Base-by-base conservation (phyloP, 2,888 invertebrate genomes). In the Apamea sordens region DNA sequence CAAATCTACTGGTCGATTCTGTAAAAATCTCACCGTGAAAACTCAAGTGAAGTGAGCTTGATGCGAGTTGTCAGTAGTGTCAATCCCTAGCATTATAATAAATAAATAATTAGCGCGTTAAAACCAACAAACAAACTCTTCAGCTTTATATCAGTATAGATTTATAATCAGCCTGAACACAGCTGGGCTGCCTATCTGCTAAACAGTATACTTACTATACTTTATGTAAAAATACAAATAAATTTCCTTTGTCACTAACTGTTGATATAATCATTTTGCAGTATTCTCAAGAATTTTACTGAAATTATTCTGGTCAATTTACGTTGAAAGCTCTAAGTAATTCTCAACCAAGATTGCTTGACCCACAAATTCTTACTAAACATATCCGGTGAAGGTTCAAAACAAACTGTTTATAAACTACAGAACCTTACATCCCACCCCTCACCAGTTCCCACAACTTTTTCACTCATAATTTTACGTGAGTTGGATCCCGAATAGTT, bases 381-480 rank as follows among this genome's bases (percentile, higher is more conserved):
- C 0, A 2, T 21, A 10, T 15, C 10, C 10, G n/a, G 2, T 21
- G 18, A 28, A 1, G 3, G 32, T 32, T 32, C 8, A 28, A 78
- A 5, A 13, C 4, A 21, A 7, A 13, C 41, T 50, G 41, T 64
- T 41, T 21, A n/a, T 10, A 15, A 56, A 32, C 41, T 53, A 75
- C 82, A 44, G 72, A 86, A 86, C 68, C 72, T 13, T 11, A 44
- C 47, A 41, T 8, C 36, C 18, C 36, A 28, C 67, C 50, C 36
- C 36, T 72, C 67, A 63, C 70, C 50, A 65, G 44, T 56, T n/a
- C 44, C 24, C 36, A 64, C 44, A 84, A 86, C 76, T 50, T 76
- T 86, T 84, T 73, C 67, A 82, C 86, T 83, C 76, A 74, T 76
- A 64, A 83, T 84, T 74, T 71, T 83, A 74, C 86, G 73, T 82